Conservation (phyloP, 2,888 invertebrate species). For the Rugalucina vietnamica region DNA sequence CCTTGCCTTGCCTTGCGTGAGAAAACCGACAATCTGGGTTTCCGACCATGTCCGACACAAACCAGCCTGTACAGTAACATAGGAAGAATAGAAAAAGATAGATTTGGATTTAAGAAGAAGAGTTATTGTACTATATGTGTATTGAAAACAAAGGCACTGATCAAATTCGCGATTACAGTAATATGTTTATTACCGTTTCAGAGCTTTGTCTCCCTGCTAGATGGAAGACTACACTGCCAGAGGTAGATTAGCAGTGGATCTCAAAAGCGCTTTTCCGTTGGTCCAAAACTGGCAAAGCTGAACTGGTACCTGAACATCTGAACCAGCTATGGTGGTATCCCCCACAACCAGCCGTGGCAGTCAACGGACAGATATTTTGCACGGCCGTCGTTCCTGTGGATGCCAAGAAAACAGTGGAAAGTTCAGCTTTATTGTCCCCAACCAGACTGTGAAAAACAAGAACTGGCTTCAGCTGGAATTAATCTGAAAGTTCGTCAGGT, state of each 20-base stretch:
- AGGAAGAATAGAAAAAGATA: no score
- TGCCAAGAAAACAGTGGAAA: constrained; percentile 48
- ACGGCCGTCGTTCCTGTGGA: constrained; percentile 51
- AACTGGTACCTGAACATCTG: constrained; percentile 22
- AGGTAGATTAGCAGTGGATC: constrained; percentile 50
- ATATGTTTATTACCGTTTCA: no score
- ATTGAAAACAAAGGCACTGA: no score
- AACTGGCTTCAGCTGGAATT: constrained; percentile 52
- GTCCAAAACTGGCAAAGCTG: constrained; percentile 18
- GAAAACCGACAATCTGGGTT: no score
- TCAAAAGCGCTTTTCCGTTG: constrained; percentile 42
- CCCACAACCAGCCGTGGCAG: constrained; percentile 43
- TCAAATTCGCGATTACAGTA: no score
- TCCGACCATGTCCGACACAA: no score
- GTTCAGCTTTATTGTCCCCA: constrained; percentile 42
- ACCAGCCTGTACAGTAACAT: no score
- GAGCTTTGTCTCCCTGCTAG: constrained; percentile 17
- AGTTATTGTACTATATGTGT: no score
- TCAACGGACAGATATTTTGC: constrained; percentile 52
- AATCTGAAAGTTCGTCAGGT: constrained; percentile 54
- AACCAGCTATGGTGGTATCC: constrained; percentile 60
- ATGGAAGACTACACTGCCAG: constrained; percentile 47
- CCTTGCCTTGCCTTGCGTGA: no score
- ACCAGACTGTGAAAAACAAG: constrained; percentile 17
- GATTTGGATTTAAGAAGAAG: no score